Evolutionary conservation across 2,797 vertebrate genomes (phyloP), one percentile per base, ranked within the genome.

Genomic region (Chrosomus eos): DNA sequence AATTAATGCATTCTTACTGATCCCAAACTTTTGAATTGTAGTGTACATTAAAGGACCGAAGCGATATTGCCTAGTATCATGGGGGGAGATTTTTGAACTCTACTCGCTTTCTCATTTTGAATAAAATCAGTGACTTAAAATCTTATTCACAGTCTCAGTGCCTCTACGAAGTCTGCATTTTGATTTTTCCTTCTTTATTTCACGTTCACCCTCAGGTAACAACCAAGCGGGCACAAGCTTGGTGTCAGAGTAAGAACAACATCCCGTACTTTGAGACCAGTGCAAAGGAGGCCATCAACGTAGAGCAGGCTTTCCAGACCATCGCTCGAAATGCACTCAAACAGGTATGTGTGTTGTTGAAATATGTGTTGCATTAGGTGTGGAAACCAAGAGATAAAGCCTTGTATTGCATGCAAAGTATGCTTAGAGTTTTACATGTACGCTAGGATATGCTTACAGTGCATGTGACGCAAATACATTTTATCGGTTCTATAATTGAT

Each of bases 221-320:
- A 90, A 99, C 98, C 89, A 99, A 99, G 93, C 94, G 98, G 89
- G 97, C 98, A 64, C 98, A 99, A 93, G 97, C 97, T 88, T 99
- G 98, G 98, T 99, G 98, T 94, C 98, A 99, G 95, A 99, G 98
- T 95, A 99, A 99, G 96, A 99, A 99, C 95, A 99, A 98, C 94
- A 99, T 99, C 95, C 98, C 98, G 1, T 99, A 99, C 93, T 99
- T 99, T 26, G 98, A 99, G 95, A 99, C 98, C 93, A 99, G 98
- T 89, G 98, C 98, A 92, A 99, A 99, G 95, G 98, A 99, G 92
- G 98, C 98, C 71, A 99, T 99, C 93, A 99, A 99, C 0, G 98
- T 99, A 93, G 98, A 99, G 93, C 98, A 99, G 93, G 98, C 98
- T 88, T 99, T 99, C 92, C 98, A 99, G 94, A 99, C 98, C n/a